phyloP scores from a whole-genome alignment of 1,140 invertebrate genomes.

The Reticulitermes speratus region DNA sequence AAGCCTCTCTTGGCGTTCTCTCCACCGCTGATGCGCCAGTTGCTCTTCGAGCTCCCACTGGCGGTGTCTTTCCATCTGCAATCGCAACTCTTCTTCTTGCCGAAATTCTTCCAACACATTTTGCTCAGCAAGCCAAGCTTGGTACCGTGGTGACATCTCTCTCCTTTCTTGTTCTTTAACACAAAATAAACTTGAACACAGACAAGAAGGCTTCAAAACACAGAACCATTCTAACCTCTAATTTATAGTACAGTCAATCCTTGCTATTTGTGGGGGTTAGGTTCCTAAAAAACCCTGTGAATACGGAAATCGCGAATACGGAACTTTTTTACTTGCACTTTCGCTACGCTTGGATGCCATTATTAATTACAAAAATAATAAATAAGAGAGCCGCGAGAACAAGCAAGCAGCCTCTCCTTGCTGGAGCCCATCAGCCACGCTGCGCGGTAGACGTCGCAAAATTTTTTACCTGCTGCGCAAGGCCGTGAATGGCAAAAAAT shows the following conservation, averaged over 20 bases:
- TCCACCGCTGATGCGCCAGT: constrained; percentile 54
- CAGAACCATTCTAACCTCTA: neutral
- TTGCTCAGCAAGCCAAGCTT: constrained; percentile 49
- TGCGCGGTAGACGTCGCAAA: no score
- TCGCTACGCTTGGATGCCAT: no score
- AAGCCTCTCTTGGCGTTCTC: constrained; percentile 51
- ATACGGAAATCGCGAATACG: no score
- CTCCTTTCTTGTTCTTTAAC: constrained; percentile 41
- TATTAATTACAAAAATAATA: no score
- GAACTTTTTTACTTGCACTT: no score
- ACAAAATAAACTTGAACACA: constrained; percentile 3
- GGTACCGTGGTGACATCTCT: constrained; percentile 47
- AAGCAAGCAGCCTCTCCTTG: no score
- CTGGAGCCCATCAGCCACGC: no score
- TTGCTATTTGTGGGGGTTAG: no score
- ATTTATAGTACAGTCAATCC: constrained; percentile 11
- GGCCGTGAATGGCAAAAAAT: no score
- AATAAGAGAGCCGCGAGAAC: no score
- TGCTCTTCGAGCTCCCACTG: constrained; percentile 52
- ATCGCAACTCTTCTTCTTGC: constrained; percentile 47
- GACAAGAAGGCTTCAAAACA: neutral
- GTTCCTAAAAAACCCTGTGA: neutral
- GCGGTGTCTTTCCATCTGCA: constrained; percentile 50
- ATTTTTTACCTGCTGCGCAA: no score
- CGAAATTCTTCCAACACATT: constrained; percentile 46